These are phyloP conservation scores for Labroides dimidiatus DNA, from an alignment of 2,797 vertebrate species.

Conservation along the genomic window DNA sequence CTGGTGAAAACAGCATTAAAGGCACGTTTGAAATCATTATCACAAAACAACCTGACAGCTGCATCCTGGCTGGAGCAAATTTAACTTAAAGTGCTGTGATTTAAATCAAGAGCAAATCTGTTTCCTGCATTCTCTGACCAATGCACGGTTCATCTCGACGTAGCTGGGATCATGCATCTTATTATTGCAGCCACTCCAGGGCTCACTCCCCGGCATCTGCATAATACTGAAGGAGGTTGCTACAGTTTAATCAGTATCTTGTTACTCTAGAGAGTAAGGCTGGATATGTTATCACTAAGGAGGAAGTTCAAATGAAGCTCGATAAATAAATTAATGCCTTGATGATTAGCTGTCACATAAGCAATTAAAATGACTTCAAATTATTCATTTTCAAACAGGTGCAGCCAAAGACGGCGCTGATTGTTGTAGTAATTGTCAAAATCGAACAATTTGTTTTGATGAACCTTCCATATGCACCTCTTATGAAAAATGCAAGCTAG, in stretches of 20 bases:
- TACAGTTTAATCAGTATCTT: constrained; percentile 85
- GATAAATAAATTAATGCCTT: constrained; percentile 87
- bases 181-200: constrained; percentile 77
- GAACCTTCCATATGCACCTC: constrained; percentile 76
- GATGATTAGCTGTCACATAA: constrained; percentile 87
- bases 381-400: constrained; percentile 84
- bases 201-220: constrained; percentile 78
- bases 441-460: constrained; percentile 83
- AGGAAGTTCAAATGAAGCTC: constrained; percentile 86
- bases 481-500: constrained; percentile 74
- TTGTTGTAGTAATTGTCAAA: constrained; percentile 83
- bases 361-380: constrained; percentile 85
- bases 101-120: constrained; percentile 74
- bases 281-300: constrained; percentile 86
- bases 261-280: constrained; percentile 83
- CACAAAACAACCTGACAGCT: constrained; percentile 27
- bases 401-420: constrained; percentile 74
- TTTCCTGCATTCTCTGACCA: constrained; percentile 57
- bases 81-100: constrained; percentile 38
- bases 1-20: constrained; percentile 38
- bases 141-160: constrained; percentile 64
- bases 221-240: constrained; percentile 83
- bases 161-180: constrained; percentile 77
- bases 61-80: constrained; percentile 28
- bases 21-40: constrained; percentile 39